Percentiles rank a stretch among this genome's conserved stretches.
These are phyloP conservation scores for Danio jaintianensis DNA, from an alignment of 2,797 vertebrate species.

Conservation along the genomic window DNA sequence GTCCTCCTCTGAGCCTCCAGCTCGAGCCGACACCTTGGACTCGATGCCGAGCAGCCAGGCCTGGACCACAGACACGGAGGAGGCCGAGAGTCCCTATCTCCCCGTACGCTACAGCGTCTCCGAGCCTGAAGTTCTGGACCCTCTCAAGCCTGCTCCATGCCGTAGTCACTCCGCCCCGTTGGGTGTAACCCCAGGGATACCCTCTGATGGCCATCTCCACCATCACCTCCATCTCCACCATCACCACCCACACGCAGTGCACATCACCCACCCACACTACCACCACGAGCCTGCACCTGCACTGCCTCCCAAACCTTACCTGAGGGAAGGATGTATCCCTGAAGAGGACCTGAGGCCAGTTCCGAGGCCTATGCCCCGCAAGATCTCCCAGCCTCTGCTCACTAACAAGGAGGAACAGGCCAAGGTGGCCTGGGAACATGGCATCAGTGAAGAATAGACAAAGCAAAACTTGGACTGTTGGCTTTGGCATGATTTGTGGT, in stretches of 20 bases:
- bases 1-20: conserved; percentile 92
- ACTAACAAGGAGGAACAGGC: conserved; percentile 89
- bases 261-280: conserved; percentile 59
- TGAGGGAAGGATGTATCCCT: conserved; percentile 80
- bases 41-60: conserved; percentile 89
- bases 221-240: conserved; percentile 72
- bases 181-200: conserved; percentile 76
- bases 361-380: conserved; percentile 91
- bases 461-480: conserved; percentile 52
- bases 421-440: conserved; percentile 93
- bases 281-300: conserved; percentile 65
- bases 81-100: conserved; percentile 90
- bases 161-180: conserved; percentile 87
- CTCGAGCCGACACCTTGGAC: conserved; percentile 89
- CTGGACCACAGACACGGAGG: conserved; percentile 94
- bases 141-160: conserved; percentile 85
- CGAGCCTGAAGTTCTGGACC: conserved; percentile 92
- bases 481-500: conserved; percentile 8
- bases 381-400: conserved; percentile 89
- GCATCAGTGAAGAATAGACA: conserved; percentile 91
- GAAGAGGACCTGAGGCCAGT: conserved; percentile 86
- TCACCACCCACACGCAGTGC: conserved; percentile 80
- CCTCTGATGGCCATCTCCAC: conserved; percentile 72
- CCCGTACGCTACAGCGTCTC: conserved; percentile 95
- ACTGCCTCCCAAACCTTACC: conserved; percentile 64